Percentiles rank a stretch among this genome's conserved stretches.
phyloP scores from a whole-genome alignment of 1,140 invertebrate genomes.

The Zelostemma sp. region DNA sequence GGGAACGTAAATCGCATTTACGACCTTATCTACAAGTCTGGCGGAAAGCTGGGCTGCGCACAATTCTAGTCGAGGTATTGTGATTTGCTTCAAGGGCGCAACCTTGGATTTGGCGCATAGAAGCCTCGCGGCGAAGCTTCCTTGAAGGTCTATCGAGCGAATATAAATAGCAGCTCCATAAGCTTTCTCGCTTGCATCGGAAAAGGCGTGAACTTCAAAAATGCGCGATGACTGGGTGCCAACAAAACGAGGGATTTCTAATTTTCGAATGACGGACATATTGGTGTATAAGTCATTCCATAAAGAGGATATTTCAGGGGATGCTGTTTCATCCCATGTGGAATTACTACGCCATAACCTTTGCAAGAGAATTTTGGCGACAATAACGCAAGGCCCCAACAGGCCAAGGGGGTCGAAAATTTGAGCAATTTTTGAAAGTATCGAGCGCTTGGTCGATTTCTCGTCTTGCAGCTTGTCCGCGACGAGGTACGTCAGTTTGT shows the following conservation, averaged over 20 bases:
- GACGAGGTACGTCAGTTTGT: not conserved
- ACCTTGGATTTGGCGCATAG: slow-evolving; percentile 50
- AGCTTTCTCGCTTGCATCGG: slow-evolving; percentile 34
- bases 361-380: slow-evolving; percentile 28
- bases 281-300: slow-evolving; percentile 9
- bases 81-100: slow-evolving; percentile 51
- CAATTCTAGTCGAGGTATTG: slow-evolving; percentile 55
- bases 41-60: slow-evolving; percentile 51
- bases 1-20: slow-evolving; percentile 30
- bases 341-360: slow-evolving; percentile 16
- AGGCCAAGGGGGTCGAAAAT: slow-evolving; percentile 37
- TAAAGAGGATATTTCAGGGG: not conserved
- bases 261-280: not conserved
- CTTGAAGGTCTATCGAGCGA: slow-evolving; percentile 4
- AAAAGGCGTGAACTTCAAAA: slow-evolving; percentile 33
- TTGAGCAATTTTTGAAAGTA: slow-evolving; percentile 18
- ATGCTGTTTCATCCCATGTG: slow-evolving; percentile 23
- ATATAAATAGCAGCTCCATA: slow-evolving; percentile 37
- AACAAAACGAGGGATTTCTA: slow-evolving; percentile 10
- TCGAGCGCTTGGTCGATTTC: slow-evolving; percentile 4
- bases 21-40: slow-evolving; percentile 30
- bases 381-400: slow-evolving; percentile 17
- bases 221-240: not conserved
- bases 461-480: not conserved
- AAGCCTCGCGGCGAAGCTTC: slow-evolving; percentile 31